Base-by-base conservation (phyloP, 2,113 vertebrate genomes). In the Chloropsis cyanopogon region DNA sequence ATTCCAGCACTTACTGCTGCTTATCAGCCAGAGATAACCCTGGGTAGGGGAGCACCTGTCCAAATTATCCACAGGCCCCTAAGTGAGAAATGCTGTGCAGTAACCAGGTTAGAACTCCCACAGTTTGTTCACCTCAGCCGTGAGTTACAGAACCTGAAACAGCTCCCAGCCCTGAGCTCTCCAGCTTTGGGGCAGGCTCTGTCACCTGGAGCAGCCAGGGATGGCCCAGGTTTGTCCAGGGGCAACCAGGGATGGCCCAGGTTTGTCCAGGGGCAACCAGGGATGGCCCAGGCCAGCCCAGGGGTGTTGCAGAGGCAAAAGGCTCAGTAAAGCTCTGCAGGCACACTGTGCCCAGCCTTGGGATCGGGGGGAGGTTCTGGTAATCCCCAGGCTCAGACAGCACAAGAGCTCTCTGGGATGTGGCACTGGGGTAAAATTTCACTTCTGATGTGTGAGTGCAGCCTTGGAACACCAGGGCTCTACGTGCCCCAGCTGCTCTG, bases 1-100 rank as follows among this genome's bases (percentile, higher is more conserved):
- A 6, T 91, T 82, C 79, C 46, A 59, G 64, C 64, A 83, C 47
- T 83, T 59, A 52, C 9, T 83, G 59, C 64, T 65, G 35, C 31
- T 95, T 73, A 92, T 88, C 84, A 84, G 17, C 26, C 49, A 81
- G 75, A 76, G 41, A 61, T 66, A 83, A 70, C 22, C 28, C 64
- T 35, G 77, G 42, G 81, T 41, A 60, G 73, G 13, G 78, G 90
- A 65, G 35, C 82, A 92, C 75, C 88, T 92, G 88, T 42, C 66
- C 68, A 87, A 57, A 28, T 39, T 14, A 69, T 16, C 59, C 54
- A 53, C 2, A 64, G 47, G 7, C 15, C 61, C 35, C 57, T 33
- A 20, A 82, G 57, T 23, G 28, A 86, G 41, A 82, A 44, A 71
- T 33, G 37, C 1, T 21, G 23, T 41, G 60, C 35, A 78, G 37